Evolutionary conservation across 2,113 vertebrate species (phyloP), one percentile per base, ranked within the genome.

Genomic region (Rhynchomys soricoides): DNA sequence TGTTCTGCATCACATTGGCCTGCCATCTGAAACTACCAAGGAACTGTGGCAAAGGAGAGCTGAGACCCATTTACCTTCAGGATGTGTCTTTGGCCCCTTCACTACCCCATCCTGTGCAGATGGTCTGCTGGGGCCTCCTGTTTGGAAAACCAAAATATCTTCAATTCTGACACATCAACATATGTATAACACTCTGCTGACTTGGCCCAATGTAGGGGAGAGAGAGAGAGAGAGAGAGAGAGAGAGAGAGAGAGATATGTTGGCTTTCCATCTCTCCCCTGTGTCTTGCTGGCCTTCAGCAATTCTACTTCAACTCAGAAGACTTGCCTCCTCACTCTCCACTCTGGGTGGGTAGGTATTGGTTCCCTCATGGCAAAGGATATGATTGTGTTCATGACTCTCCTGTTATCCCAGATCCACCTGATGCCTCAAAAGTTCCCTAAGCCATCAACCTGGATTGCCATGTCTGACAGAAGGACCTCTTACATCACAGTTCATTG

Each of bases 21-120:
- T 86, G 48, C 79, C 45, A 21, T 94, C 94, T 77, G 34, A 77
- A 75, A 93, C 94, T 71, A 81, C 59, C 48, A 21, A 6, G 57
- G 55, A 13, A 29, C 83, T 13, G 11, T 15, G 55, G 48, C 83
- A 37, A 66, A 68, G 62, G 29, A 22, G 78, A 37, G 0, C 40
- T 10, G 31, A 68, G 75, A 91, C 21, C 29, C 13, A 7, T 68
- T 13, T 37, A n/a, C 43, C 55, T 31, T 52, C 85, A 40, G 75
- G 68, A 24, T 9, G 40, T 62, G 19, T 9, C 21, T 12, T 83
- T 48, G 48, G 62, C 21, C 50, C 74, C 48, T 59, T 48, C 22
- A n/a, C 57, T 7, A 2, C 57, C 77, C 50, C 13, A 17, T n/a
- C 43, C 9, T 26, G 29, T 59, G 13, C 68, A 75, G 82, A 79